Base-by-base conservation (phyloP, 2,797 vertebrate species). In the Silurus aristotelis region DNA sequence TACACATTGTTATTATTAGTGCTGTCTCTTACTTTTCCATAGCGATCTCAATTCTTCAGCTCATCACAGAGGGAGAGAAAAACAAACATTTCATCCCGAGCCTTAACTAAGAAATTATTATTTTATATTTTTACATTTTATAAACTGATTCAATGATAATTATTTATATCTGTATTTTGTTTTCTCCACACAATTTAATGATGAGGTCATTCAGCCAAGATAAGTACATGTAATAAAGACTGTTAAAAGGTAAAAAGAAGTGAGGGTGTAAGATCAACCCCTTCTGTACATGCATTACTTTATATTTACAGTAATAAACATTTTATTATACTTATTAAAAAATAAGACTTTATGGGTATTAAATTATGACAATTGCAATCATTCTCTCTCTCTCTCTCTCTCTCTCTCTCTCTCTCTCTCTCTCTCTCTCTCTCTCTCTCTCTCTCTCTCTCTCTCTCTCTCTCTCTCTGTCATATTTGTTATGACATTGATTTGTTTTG, bases 251-350 rank as follows among this genome's bases (percentile, higher is more conserved):
- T 77, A 60, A 77, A 77, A 77, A 27, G 56, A 60, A 78, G 61
- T 78, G 75, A 43, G 38, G 58, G 22, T 61, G 43, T 61, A 43
- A 79, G 58, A 46, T 79, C 58, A 63, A 20, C 60, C 31, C 19
- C 22, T 25, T 64, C 31, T 64, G 13, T 79, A 25, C 61, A 52
- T 80, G 43, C 60, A 63, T 79, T 48, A 9, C 13, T 9, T 13
- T 66, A 38, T 79, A 78, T 78, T 80, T 80, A 64, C 48, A 13
- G n/a, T 80, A 66, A 64, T 64, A 66, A 80, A 80, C 38, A 66
- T 52, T 80, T 66, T 66, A 66, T 64, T 52, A 25, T 17, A 13
- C n/a, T 80, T 64, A 80, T 80, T 80, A 80, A 15, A 80, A 48
- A 48, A 12, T 25, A 52, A 52, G 15, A 27, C 46, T 8, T 7